Base-by-base conservation (phyloP, 2,797 vertebrate species). In the Acridotheres tristis region DNA sequence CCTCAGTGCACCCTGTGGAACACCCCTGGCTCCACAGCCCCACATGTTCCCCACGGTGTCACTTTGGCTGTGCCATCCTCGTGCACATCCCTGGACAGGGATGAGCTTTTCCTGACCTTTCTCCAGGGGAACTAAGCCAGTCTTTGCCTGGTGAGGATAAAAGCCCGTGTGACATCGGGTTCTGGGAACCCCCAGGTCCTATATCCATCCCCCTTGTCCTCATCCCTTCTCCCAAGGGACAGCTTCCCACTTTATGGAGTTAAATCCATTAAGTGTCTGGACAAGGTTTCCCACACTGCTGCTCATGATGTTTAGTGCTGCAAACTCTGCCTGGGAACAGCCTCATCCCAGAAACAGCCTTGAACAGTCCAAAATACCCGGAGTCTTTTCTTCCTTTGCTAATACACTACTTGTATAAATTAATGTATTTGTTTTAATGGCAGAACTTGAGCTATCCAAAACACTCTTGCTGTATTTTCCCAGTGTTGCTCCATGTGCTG, bases 11-110 rank as follows among this genome's bases (percentile, higher is more conserved):
- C 26, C 40, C 58, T 8, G 7, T 27, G 50, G 67, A 2, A 36
- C 55, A 58, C 21, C 20, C 54, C 54, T n/a, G 54, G 54, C 55
- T 81, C 55, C 47, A 10, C 38, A 30, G 76, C 62, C 45, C 74
- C 61, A 23, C 4, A 1, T 0, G 4, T 38, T 34, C 18, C 61
- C 50, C 1, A 1, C 0, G 9, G 47, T 2, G 14, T 53, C 62
- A 48, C 25, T 42, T 57, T 3, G 10, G n/a, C 71, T 59, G 36
- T 51, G 30, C 72, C 1, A 1, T 30, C 45, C 53, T 23, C 0
- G 0, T 17, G 18, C 50, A 17, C 2, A 7, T 13, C 30, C 29
- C 38, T 17, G 38, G 22, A 36, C 34, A 53, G 38, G 26, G 43
- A 21, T 27, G 67, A 22, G 29, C 38, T 92, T 59, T 67, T 45